These are phyloP conservation scores for Ovibos moschatus DNA, from an alignment of 2,113 vertebrate genomes.

Conservation along the genomic window DNA sequence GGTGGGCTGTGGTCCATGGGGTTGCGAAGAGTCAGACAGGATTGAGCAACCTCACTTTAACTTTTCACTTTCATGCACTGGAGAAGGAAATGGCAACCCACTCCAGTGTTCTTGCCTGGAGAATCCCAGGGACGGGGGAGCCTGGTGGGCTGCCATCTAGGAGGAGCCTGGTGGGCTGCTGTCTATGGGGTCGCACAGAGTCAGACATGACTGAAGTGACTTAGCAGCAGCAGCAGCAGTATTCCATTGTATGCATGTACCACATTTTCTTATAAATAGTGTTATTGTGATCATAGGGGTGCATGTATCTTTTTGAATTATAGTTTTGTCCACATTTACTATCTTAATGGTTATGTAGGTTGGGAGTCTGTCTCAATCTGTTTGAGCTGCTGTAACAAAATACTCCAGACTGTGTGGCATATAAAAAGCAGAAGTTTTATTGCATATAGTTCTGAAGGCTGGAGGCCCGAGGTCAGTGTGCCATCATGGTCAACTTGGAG, in stretches of 20 bases:
- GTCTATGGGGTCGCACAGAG: too few species aligned
- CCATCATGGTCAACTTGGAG: not conserved
- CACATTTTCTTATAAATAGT: not conserved
- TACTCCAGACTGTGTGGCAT: not conserved
- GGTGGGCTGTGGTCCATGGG: too few species aligned
- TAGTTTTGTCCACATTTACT: not conserved
- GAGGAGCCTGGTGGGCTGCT: too few species aligned
- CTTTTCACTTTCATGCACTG: too few species aligned
- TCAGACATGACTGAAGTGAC: fast-evolving
- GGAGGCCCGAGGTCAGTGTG: not conserved
- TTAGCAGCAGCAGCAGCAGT: too few species aligned
- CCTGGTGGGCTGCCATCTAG: too few species aligned
- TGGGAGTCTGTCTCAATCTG: not conserved
- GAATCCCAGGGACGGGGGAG: too few species aligned
- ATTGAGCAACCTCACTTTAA: too few species aligned
- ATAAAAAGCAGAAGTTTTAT: not conserved
- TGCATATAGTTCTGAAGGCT: not conserved
- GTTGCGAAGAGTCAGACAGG: fast-evolving
- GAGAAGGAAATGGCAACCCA: too few species aligned
- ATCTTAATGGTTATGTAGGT: not conserved
- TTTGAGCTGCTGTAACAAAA: not conserved
- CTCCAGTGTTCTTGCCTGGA: too few species aligned
- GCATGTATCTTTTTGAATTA: not conserved
- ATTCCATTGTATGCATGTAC: not conserved
- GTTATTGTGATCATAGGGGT: not conserved